Conservation (phyloP, 2,888 invertebrate species). For the Scaptomyza polygonia region DNA sequence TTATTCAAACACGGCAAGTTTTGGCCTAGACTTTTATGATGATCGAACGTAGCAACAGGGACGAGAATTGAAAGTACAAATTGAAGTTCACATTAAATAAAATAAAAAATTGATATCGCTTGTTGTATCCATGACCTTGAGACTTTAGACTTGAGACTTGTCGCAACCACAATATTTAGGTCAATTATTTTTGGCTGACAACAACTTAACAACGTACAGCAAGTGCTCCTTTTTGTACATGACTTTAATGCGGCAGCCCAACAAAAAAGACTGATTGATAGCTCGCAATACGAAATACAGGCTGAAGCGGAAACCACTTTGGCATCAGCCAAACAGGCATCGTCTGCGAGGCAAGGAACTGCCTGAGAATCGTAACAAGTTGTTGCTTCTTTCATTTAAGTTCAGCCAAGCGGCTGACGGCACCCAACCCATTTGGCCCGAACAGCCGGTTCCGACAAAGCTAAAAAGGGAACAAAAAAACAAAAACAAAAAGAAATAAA, state of each 20-base stretch:
- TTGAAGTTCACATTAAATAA: slow-evolving; percentile 27
- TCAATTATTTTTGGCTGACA: slow-evolving; percentile 62
- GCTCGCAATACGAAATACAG: slow-evolving; percentile 10
- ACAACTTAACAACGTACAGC: slow-evolving; percentile 49
- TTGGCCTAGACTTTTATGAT: slow-evolving; percentile 22
- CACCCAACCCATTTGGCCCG: slow-evolving; percentile 34
- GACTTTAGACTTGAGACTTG: slow-evolving; percentile 31
- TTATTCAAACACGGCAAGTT: slow-evolving; percentile 63
- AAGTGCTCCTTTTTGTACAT: slow-evolving; percentile 42
- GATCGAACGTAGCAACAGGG: slow-evolving; percentile 15
- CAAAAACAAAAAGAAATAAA: slow-evolving; percentile 1
- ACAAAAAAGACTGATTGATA: slow-evolving; percentile 60
- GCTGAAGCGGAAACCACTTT: slow-evolving; percentile 60
- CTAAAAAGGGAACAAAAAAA: slow-evolving; percentile 7
- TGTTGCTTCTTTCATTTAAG: slow-evolving; percentile 76
- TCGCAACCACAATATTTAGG: slow-evolving; percentile 69
- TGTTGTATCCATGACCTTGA: slow-evolving; percentile 44
- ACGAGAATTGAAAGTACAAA: slow-evolving; percentile 32
- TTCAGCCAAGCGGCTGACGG: slow-evolving; percentile 60
- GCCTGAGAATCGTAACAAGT: slow-evolving; percentile 71
- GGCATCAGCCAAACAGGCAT: slow-evolving; percentile 36
- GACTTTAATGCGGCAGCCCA: slow-evolving; percentile 36
- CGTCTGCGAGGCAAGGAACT: slow-evolving; percentile 61
- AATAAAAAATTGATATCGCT: slow-evolving; percentile 29
- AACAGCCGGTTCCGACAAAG: slow-evolving; percentile 58